Conservation (phyloP, 2,113 vertebrate genomes). For the Passerina amoena region DNA sequence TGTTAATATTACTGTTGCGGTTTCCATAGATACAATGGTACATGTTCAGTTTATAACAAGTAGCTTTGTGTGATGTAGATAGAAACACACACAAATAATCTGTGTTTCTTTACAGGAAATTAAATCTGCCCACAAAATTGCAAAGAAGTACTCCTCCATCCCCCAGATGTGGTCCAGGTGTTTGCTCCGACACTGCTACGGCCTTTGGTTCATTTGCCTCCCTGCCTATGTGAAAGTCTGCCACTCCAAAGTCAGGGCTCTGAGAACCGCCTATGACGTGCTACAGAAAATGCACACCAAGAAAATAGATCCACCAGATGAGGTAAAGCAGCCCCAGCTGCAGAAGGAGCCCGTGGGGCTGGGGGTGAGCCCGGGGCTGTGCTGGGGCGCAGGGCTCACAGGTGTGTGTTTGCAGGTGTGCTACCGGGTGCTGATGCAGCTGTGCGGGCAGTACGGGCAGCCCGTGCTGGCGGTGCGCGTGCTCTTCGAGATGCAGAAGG, state of each 20-base stretch:
- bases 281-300: constrained; percentile 95
- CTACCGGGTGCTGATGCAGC: constrained; percentile 95
- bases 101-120: constrained; percentile 84
- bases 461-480: constrained; percentile 94
- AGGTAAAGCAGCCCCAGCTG: constrained; percentile 73
- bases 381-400: neutral
- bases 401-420: constrained; percentile 82
- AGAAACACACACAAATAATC: neutral
- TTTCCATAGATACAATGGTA: neutral
- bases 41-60: neutral
- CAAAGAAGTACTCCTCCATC: constrained; percentile 91
- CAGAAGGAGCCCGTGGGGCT: fast-evolving
- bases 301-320: constrained; percentile 93
- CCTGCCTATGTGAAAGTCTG: constrained; percentile 89
- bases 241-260: constrained; percentile 93
- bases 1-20: neutral
- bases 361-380: neutral
- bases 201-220: constrained; percentile 98
- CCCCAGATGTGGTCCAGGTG: constrained; percentile 99
- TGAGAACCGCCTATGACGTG: constrained; percentile 92
- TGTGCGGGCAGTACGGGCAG: constrained; percentile 96
- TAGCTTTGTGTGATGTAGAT: neutral
- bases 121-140: constrained; percentile 92
- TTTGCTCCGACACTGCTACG: constrained; percentile 91
- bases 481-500: constrained; percentile 97